phyloP scores from a whole-genome alignment of 2,113 vertebrate genomes.

The Sinocyclocheilus grahami region DNA sequence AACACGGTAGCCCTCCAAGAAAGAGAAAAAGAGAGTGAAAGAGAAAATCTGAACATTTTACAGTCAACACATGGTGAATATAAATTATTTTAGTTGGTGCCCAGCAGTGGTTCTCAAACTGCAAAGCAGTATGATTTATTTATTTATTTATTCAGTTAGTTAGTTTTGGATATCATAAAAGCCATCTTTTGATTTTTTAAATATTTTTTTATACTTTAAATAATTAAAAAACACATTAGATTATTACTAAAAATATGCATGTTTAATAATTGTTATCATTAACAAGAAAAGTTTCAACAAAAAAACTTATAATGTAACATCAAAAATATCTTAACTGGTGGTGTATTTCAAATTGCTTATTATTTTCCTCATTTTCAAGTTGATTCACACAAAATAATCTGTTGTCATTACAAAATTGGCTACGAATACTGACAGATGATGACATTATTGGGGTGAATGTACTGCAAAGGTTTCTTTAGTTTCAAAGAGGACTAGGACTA shows the following conservation, averaged over 20 bases:
- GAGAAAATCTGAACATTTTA: slow-evolving; percentile 82
- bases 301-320: background rate
- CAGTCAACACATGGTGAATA: slow-evolving; percentile 88
- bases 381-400: background rate
- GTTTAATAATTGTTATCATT: no score
- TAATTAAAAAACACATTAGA: no score
- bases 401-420: background rate
- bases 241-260: no score
- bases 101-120: slow-evolving; percentile 50
- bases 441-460: background rate
- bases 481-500: background rate
- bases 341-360: background rate
- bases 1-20: slow-evolving; percentile 91
- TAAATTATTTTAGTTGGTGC: slow-evolving; percentile 77
- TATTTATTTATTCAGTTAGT: no score
- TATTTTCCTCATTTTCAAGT: background rate
- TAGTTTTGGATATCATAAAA: no score
- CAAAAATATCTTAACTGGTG: background rate
- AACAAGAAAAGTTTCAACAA: no score
- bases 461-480: background rate
- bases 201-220: no score
- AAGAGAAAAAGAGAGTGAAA: slow-evolving; percentile 60
- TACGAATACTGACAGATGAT: background rate
- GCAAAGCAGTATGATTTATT: no score
- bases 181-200: no score